phyloP scores from a whole-genome alignment of 23 tunicate genomes.

The Styela clava region DNA sequence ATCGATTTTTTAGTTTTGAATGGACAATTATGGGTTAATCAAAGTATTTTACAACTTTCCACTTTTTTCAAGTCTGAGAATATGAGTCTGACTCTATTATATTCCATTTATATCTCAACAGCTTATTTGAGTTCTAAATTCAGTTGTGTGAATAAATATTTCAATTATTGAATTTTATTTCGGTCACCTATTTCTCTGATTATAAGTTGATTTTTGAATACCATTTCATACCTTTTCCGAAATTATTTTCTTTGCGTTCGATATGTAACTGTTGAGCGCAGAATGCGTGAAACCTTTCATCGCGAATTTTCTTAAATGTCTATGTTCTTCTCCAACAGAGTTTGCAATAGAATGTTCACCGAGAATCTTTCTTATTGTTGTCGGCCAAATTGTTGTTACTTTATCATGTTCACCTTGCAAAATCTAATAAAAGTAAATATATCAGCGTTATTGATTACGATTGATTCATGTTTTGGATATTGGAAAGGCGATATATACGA shows the following conservation, averaged over 20 bases:
- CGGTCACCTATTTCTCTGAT: no score
- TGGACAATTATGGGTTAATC: no score
- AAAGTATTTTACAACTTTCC: no score
- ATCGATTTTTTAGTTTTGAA: no score
- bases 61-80: no score
- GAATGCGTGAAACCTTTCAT: constrained; percentile 55
- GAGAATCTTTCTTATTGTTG: constrained; percentile 32
- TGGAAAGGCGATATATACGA: no score
- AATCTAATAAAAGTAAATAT: constrained; percentile 30
- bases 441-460: not conserved
- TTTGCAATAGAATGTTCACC: constrained; percentile 48
- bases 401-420: constrained; percentile 64
- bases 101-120: no score
- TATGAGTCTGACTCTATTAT: no score
- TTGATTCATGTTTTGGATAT: not conserved
- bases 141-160: no score
- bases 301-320: constrained; percentile 39
- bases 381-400: constrained; percentile 80
- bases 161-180: no score
- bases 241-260: not conserved
- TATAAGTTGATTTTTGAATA: no score
- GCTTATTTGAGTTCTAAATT: no score
- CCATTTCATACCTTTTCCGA: not conserved
- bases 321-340: constrained; percentile 38
- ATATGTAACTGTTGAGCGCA: constrained; percentile 61